phyloP scores from a whole-genome alignment of 1,140 invertebrate genomes.

The Drosophila ogumai region DNA sequence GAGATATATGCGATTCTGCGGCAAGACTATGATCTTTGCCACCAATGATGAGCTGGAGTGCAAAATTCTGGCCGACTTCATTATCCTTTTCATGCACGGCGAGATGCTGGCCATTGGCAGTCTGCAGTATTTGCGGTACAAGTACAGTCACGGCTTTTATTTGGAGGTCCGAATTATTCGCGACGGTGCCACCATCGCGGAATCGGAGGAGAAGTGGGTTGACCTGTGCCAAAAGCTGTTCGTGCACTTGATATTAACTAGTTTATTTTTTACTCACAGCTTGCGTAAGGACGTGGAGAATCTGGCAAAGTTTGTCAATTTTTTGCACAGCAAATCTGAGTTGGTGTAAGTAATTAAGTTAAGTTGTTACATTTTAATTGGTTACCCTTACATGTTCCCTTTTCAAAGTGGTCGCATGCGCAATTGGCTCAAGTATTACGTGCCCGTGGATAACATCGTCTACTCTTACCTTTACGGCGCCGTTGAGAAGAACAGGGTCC shows the following conservation, averaged over 20 bases:
- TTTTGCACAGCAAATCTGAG: slow-evolving; percentile 71
- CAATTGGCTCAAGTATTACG: slow-evolving; percentile 76
- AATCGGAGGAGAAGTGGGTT: slow-evolving; percentile 69
- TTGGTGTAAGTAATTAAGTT: slow-evolving; percentile 59
- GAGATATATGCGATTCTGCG: slow-evolving; percentile 64
- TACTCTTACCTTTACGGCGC: slow-evolving; percentile 75
- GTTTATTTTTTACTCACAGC: slow-evolving; percentile 20
- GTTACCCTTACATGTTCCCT: not conserved
- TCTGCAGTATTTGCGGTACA: slow-evolving; percentile 68
- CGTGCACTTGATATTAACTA: too few species aligned
- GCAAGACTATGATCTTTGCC: slow-evolving; percentile 93
- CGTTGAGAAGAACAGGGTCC: slow-evolving; percentile 74
- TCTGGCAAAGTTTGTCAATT: slow-evolving; percentile 65
- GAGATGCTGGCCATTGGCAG: slow-evolving; percentile 90
- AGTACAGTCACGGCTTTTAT: slow-evolving; percentile 75
- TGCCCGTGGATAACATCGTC: slow-evolving; percentile 70
- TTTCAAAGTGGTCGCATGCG: slow-evolving; percentile 37
- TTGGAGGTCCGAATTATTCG: slow-evolving; percentile 66
- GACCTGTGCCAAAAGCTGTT: not conserved
- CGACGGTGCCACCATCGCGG: slow-evolving; percentile 59
- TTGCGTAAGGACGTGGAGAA: slow-evolving; percentile 73
- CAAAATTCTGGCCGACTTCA: slow-evolving; percentile 95
- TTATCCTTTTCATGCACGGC: slow-evolving; percentile 95
- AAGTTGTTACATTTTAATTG: not conserved
- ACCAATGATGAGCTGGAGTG: slow-evolving; percentile 99